A percentile compares a stretch with the other conserved stretches of the same genome.
Evolutionary conservation across 2,797 vertebrate species (phyloP).

Genomic region (Semaprochilodus insignis): DNA sequence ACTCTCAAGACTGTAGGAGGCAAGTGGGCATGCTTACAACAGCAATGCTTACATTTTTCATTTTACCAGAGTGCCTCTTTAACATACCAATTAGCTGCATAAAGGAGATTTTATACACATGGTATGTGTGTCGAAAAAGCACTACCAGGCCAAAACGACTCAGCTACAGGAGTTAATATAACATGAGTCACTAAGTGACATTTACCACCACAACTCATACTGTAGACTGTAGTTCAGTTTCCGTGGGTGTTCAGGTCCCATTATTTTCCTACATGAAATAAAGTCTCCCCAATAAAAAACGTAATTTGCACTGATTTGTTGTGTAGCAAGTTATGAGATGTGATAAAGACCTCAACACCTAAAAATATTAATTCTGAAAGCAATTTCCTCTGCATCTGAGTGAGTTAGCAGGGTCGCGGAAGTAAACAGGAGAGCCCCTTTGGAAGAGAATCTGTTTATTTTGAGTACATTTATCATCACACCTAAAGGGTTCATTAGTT

Average conservation of each 20-base stretch:
- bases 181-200: slow-evolving; percentile 11
- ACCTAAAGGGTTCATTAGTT: neutral
- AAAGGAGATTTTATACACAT: neutral
- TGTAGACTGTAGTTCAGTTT: neutral
- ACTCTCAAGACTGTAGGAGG: no score
- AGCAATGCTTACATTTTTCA: no score
- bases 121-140: neutral
- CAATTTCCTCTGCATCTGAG: neutral
- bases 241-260: neutral
- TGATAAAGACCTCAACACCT: neutral
- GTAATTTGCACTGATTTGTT: no score
- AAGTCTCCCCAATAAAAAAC: neutral
- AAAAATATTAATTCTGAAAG: neutral
- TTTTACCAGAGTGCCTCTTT: no score
- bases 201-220: neutral
- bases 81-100: neutral
- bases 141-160: neutral
- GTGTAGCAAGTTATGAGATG: no score
- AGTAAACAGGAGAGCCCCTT: neutral
- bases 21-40: no score
- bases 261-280: neutral
- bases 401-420: no score
- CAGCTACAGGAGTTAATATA: neutral
- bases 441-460: neutral
- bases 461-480: neutral